Conservation (phyloP, 1,140 invertebrate species). For the Paraescarpia echinospica region DNA sequence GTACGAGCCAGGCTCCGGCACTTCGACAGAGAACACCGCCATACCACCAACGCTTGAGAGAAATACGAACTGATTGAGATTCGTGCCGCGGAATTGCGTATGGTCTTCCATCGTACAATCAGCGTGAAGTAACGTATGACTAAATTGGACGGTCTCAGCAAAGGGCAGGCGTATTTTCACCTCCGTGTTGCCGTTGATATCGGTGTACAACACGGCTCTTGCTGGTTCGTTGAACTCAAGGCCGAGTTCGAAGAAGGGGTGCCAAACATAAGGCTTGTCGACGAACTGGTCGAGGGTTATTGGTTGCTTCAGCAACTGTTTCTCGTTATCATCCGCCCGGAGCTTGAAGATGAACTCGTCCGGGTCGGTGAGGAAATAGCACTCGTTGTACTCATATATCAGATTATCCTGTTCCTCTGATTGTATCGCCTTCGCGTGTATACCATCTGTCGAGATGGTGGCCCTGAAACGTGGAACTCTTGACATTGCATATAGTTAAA, state of each 20-base stretch:
- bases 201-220: constrained; percentile 51
- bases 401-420: constrained; percentile 33
- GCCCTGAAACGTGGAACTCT: too few relatives aligned
- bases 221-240: not conserved
- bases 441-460: too few relatives aligned
- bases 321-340: not conserved
- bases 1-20: too few relatives aligned
- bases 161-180: not conserved
- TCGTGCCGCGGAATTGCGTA: too few relatives aligned
- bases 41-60: too few relatives aligned
- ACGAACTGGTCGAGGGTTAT: constrained; percentile 91
- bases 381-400: constrained; percentile 97
- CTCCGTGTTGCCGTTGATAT: not conserved
- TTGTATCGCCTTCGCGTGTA: too few relatives aligned
- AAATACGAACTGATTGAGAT: too few relatives aligned
- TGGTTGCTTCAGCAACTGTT: constrained; percentile 71
- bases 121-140: not conserved
- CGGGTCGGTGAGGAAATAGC: constrained; percentile 61
- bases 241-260: constrained; percentile 94
- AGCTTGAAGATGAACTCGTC: constrained; percentile 62
- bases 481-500: too few relatives aligned
- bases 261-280: constrained; percentile 94
- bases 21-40: too few relatives aligned
- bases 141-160: not conserved
- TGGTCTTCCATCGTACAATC: not conserved